Percentiles rank a stretch among this genome's conserved stretches.
phyloP scores from a whole-genome alignment of 2,797 vertebrate genomes.

The Triplophysa yarkandensis region DNA sequence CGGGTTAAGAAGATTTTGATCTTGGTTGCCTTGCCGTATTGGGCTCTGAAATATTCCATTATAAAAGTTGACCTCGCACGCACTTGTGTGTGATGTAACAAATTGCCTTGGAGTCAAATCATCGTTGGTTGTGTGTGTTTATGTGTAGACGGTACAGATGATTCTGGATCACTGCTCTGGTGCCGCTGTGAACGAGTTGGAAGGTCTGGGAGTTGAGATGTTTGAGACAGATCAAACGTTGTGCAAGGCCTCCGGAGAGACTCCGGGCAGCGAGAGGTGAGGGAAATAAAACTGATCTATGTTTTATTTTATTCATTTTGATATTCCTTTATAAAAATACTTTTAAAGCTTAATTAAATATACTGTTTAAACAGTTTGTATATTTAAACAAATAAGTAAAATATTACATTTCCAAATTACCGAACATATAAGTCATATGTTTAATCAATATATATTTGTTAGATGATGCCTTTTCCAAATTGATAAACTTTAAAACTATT shows the following conservation, averaged over 20 bases:
- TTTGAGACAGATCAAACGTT: slow-evolving; percentile 71
- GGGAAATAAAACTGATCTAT: background rate
- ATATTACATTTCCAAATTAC: no score
- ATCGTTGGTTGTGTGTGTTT: slow-evolving; percentile 18
- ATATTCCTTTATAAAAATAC: background rate
- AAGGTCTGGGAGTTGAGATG: slow-evolving; percentile 60
- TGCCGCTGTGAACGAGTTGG: slow-evolving; percentile 64
- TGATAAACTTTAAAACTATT: no score
- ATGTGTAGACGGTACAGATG: slow-evolving; percentile 81
- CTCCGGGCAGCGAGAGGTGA: slow-evolving; percentile 80
- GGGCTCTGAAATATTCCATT: slow-evolving; percentile 32
- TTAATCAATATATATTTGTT: no score
- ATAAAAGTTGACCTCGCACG: slow-evolving; percentile 4
- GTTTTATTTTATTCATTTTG: background rate
- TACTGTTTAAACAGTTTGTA: no score
- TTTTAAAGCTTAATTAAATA: no score
- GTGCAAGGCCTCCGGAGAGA: slow-evolving; percentile 82
- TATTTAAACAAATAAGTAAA: no score
- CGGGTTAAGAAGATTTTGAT: slow-evolving; percentile 1
- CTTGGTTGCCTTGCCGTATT: slow-evolving; percentile 15
- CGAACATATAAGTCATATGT: no score
- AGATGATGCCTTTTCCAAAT: no score
- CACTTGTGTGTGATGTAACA: background rate
- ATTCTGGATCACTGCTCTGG: slow-evolving; percentile 83
- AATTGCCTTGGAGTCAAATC: background rate